Base-by-base conservation (phyloP, 2,797 vertebrate species). In the Lycodopsis pacificus region DNA sequence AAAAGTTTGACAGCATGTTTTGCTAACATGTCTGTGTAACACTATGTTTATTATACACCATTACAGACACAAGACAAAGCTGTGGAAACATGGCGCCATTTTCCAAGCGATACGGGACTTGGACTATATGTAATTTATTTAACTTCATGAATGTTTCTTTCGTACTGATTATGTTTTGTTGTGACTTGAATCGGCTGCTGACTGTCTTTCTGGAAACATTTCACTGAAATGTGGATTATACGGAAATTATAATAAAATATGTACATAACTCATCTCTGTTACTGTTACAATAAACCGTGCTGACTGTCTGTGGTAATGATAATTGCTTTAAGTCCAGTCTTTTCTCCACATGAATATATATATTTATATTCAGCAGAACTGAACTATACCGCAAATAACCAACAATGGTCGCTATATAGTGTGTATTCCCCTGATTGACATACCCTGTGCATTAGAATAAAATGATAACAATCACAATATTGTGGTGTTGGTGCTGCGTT, bases 151-250 rank as follows among this genome's bases (percentile, higher is more conserved):
- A 10, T 51, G 44, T 51, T 51, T 11, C 11, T 51, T 51, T 53
- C 22, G n/a, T 49, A 5, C 3, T 11, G 20, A 42, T n/a, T 32
- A 32, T 59, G 10, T 13, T 58, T 12, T 19, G 6, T 30, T 62
- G 40, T 62, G 17, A 42, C 58, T 38, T 53, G 76, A 72, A 36
- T 72, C 46, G 11, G 12, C 38, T 58, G 34, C 58, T 46, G 53
- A 11, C 22, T 42, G 36, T 68, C 5, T 57, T 42, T 65, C 27
- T 53, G 22, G 62, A 38, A 13, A 3, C 10, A 56, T 25, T 54
- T 63, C 36, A 69, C 46, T 65, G 17, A 69, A 66, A 76, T 61
- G 15, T 56, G 40, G 22, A 68, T 42, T 27, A 19, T 56, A 7
- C 62, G 72, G 40, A 62, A 42, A 27, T 46, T 17, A 67, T 27